Evolutionary conservation across 2,888 invertebrate species (phyloP).

Genomic region (Plebejus anna): DNA sequence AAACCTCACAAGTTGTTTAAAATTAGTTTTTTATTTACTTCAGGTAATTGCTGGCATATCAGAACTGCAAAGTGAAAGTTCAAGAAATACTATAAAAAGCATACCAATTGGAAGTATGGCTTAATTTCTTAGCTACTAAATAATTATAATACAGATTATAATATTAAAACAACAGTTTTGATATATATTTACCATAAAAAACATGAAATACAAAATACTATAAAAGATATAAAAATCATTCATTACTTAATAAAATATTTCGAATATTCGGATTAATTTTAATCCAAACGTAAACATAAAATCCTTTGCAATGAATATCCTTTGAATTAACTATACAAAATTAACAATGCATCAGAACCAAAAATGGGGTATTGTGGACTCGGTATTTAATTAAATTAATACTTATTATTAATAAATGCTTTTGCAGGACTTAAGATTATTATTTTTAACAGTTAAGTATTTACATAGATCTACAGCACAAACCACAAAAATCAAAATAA

Average conservation of each 20-base stretch:
- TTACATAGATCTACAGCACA: not conserved
- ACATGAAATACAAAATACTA: not conserved
- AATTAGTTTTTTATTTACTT: slow-evolving; percentile 21
- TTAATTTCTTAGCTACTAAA: slow-evolving; percentile 35
- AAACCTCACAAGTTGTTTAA: slow-evolving; percentile 1
- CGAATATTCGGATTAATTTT: not conserved
- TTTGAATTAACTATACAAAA: no score
- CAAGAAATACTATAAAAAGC: slow-evolving; percentile 64
- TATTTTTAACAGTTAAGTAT: not conserved
- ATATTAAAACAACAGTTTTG: not conserved
- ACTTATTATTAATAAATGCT: slow-evolving; percentile 11
- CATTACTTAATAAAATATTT: not conserved
- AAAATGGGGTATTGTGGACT: no score
- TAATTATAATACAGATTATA: not conserved
- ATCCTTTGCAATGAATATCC: no score
- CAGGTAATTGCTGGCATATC: slow-evolving; percentile 66
- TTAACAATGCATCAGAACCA: no score
- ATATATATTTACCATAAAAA: not conserved
- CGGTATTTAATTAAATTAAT: not conserved
- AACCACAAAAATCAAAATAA: not conserved
- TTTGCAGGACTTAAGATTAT: not conserved
- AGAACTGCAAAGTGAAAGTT: slow-evolving; percentile 68
- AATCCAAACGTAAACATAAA: no score
- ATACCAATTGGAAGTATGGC: slow-evolving; percentile 56
- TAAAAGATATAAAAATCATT: no score